phyloP scores from a whole-genome alignment of 1,140 invertebrate genomes.

The Saccostrea glomerata region DNA sequence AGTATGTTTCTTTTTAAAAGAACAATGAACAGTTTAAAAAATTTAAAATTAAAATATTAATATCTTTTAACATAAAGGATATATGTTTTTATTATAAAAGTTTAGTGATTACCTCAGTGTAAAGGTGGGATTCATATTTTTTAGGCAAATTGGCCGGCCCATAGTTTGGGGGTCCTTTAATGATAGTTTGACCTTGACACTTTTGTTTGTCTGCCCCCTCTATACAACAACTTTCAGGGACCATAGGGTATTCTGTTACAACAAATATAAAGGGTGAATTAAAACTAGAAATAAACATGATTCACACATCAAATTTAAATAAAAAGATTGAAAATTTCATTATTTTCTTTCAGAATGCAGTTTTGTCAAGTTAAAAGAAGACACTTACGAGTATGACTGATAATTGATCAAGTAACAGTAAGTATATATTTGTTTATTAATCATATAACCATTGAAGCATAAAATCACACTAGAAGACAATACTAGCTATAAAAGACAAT shows the following conservation, averaged over 20 bases:
- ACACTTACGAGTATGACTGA: no score
- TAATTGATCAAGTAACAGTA: no score
- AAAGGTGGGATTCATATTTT: slow-evolving; percentile 28
- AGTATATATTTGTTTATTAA: no score
- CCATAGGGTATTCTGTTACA: slow-evolving; percentile 51
- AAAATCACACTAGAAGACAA: no score
- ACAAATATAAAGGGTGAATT: background rate
- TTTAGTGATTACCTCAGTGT: background rate
- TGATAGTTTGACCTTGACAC: slow-evolving; percentile 49
- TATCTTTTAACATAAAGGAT: background rate
- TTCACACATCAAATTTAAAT: background rate
- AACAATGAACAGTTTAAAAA: background rate
- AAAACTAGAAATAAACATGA: background rate
- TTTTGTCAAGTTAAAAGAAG: no score
- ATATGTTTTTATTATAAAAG: background rate
- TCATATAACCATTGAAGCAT: no score
- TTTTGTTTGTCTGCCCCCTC: slow-evolving; percentile 48
- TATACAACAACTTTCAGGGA: slow-evolving; percentile 58
- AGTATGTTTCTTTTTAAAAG: background rate
- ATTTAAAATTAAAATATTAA: background rate
- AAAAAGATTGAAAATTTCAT: background rate
- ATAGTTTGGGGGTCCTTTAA: slow-evolving; percentile 51
- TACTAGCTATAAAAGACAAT: no score
- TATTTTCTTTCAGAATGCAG: no score
- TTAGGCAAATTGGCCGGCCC: slow-evolving; percentile 31